Base-by-base conservation (phyloP, 2,888 invertebrate genomes). In the Pheosia gnoma region DNA sequence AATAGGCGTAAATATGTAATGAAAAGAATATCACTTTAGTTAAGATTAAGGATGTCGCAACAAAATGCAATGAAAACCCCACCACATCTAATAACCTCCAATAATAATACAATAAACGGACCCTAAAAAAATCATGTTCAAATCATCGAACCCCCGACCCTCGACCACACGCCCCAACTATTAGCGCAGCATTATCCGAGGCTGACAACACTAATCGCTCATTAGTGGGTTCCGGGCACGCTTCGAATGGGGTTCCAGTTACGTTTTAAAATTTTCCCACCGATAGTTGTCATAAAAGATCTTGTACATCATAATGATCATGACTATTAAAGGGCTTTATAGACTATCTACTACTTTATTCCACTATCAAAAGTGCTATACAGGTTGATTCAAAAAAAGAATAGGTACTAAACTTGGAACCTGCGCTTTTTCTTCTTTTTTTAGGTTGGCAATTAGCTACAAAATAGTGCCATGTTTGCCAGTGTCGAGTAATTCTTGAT, bases 201-300 rank as follows among this genome's bases (percentile, higher is more conserved):
- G 89, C 89, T 90, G 88, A 91, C 86, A 91, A 91, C 90, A 89
- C 91, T 92, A 91, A 93, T 93, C 92, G 91, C 88, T 89, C 90
- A 88, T 92, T 92, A 92, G 82, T 81, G 80, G 81, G 89, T 91
- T 88, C 90, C 89, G 91, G 89, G 72, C 84, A 81, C 78, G 76
- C 79, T 73, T 70, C 70, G 38, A 72, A 75, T 68, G 69, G 75
- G 77, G 75, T 70, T 70, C 39, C 70, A 67, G 66, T 72, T 67
- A 70, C 63, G 65, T 66, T 66, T 68, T 65, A 65, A 57, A 68
- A 62, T 70, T 68, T 71, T 75, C 77, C 75, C 75, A 57, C 36
- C 4, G 38, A 49, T 37, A 63, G 45, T 58, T 37, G 55, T 39
- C 55, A 55, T 39, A 36, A 10, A n/a, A 6, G 54, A 54, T 54